A percentile compares a stretch with the other conserved stretches of the same genome.
phyloP scores from a whole-genome alignment of 2,797 vertebrate species.

The Scleropages formosus region DNA sequence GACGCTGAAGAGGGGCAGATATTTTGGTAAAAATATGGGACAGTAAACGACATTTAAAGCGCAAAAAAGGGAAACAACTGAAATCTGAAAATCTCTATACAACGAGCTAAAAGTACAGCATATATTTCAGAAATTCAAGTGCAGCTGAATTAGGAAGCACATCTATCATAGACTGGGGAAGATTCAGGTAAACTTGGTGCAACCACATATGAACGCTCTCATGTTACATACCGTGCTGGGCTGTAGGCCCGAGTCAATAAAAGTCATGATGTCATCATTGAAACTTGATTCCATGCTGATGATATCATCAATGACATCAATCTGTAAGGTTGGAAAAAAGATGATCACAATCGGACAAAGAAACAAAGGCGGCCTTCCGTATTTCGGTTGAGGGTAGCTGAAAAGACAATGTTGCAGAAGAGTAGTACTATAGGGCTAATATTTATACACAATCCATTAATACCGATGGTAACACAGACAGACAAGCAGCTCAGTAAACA shows the following conservation, averaged over 20 bases:
- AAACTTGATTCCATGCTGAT: conserved; percentile 94
- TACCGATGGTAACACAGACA: too few relatives aligned
- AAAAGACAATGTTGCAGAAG: neutral
- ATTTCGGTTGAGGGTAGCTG: neutral
- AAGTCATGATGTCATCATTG: conserved; percentile 86
- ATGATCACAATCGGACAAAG: conserved; percentile 9
- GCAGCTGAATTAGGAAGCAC: too few relatives aligned
- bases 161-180: too few relatives aligned
- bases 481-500: too few relatives aligned
- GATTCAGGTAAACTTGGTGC: neutral
- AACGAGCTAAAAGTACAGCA: too few relatives aligned
- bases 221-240: conserved; percentile 76
- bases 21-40: too few relatives aligned
- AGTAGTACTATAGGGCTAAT: neutral
- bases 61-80: too few relatives aligned
- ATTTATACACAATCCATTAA: neutral
- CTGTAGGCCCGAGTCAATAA: conserved; percentile 81
- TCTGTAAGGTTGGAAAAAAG: conserved; percentile 59
- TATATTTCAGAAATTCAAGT: too few relatives aligned
- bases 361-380: neutral
- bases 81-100: too few relatives aligned
- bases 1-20: too few relatives aligned
- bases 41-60: too few relatives aligned
- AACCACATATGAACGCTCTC: too few relatives aligned
- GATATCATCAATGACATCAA: conserved; percentile 91